Base-by-base conservation (phyloP, 2,888 invertebrate genomes). In the Crepidodera aurea region DNA sequence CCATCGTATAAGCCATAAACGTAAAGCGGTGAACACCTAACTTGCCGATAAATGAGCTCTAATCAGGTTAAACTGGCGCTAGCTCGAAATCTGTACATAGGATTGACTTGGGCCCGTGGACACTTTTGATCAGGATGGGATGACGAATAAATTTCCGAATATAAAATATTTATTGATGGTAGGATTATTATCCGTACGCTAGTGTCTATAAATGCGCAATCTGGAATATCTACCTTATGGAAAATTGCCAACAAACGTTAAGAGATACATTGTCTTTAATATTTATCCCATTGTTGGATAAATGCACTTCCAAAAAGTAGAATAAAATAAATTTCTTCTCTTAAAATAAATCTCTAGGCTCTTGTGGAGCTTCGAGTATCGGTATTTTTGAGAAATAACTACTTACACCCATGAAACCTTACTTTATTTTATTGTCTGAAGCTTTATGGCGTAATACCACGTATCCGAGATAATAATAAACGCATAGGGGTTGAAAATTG, bases 251-350 rank as follows among this genome's bases (percentile, higher is more conserved):
- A 56, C 46, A 56, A 56, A 15, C 56, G 56, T 44, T 34, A 56
- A 56, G 34, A 34, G 19, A 56, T 56, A 56, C 46, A 55, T 56
- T 56, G 46, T 46, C 46, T 56, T 46, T 56, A 25, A 56, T 56
- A 56, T 53, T 39, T 56, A 56, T 56, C 56, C 56, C 16, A 56
- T 56, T 56, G 34, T 56, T 56, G 22, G 56, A 22, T 29, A 37
- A 46, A 29, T 34, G 32, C 22, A 56, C 44, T 44, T n/a, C 44
- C 37, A 46, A 46, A 56, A 51, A 55, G 27, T 29, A 54, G 22
- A 55, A 44, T 29, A 55, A 42, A 56, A 44, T 56, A 56, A 56
- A 44, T 56, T 25, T 37, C 22, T 37, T 37, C 34, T 56, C 37
- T 34, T 8, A 46, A 56, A 56, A 46, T 46, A 56, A 46, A 46